Base-by-base conservation (phyloP, 2,888 invertebrate genomes). In the Ceramica pisi region DNA sequence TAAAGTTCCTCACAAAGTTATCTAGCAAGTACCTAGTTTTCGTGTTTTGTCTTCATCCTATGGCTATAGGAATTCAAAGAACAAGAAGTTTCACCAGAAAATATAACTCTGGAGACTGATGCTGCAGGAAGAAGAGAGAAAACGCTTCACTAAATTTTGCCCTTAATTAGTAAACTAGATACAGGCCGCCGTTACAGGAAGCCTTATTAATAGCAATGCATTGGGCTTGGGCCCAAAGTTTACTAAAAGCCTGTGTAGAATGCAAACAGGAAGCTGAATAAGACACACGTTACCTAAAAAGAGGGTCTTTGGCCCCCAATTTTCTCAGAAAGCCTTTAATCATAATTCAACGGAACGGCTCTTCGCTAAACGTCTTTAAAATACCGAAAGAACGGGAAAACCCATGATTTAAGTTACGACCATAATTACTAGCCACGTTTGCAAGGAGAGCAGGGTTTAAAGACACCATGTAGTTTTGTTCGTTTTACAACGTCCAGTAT, bases 401-500 rank as follows among this genome's bases (percentile, higher is more conserved):
- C 68, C 73, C 53, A 53, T 57, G 31, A 67, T 76, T 80, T n/a
- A 59, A 67, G 63, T 57, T 46, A 57, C 61, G 72, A 44, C 71
- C 56, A 66, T 84, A 81, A 85, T 86, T 84, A 70, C 75, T 64
- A 55, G 23, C 67, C 61, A 61, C 56, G 61, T 51, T 51, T 56
- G 68, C 67, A 69, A 70, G 74, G 44, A 57, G 77, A 59, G 62
- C n/a, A 61, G 76, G 72, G 60, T 41, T 64, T 83, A 73, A 73
- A 77, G 67, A 74, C 59, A 75, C 64, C 75, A 46, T 48, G 71
- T 56, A 62, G 64, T 9, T 55, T 70, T 74, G 56, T 65, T 71
- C 67, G 76, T 84, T 84, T 86, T 80, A 46, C 74, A 67, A 77
- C 75, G 75, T 86, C 84, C 86, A 21, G 71, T 76, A 16, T 16